Base-by-base conservation (phyloP, 2,797 vertebrate genomes). In the Gambelia wislizenii region DNA sequence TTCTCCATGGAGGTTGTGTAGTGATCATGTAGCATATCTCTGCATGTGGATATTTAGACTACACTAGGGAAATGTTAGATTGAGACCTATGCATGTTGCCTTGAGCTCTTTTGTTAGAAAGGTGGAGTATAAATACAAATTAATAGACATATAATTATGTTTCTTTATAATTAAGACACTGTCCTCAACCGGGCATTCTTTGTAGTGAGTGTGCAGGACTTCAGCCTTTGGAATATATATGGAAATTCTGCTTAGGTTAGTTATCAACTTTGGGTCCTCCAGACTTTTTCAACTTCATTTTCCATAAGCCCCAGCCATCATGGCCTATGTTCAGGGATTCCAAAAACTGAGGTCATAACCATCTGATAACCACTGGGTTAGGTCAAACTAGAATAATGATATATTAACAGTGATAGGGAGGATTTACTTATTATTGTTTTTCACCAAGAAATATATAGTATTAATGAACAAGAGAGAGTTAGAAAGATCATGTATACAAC, bases 401-500 rank as follows among this genome's bases (percentile, higher is more conserved):
- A 20, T 22, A 78, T 64, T 91, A 92, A 87, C 79, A 54, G 49
- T 47, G 14, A 36, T 36, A 18, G 6, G 6, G 75, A 80, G 47
- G 87, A 82, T 87, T 92, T 74, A 0, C 87, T 49, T 95, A 92
- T 94, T 84, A 33, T 85, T 89, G 79, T 74, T 92, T 49, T 88
- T 42, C 20, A n/a, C 80, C 86, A 88, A 61, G 75, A 91, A 82
- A 69, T 12, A 1, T 86, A 83, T 61, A 25, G 69, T 87, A 67
- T 75, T 94, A 90, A 91, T 87, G 92, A 94, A 76, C 42, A 91
- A 91, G 30, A 44, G 56, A 92, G 77, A 88, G 89, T 92, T 93
- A 86, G 94, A 94, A 95, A 89, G 89, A 90, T 93, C 91, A 90
- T 80, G 91, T 89, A 85, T 39, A 77, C 87, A 94, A 54, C 86